Conservation (phyloP, 2,113 vertebrate species). For the Falco punctatus region DNA sequence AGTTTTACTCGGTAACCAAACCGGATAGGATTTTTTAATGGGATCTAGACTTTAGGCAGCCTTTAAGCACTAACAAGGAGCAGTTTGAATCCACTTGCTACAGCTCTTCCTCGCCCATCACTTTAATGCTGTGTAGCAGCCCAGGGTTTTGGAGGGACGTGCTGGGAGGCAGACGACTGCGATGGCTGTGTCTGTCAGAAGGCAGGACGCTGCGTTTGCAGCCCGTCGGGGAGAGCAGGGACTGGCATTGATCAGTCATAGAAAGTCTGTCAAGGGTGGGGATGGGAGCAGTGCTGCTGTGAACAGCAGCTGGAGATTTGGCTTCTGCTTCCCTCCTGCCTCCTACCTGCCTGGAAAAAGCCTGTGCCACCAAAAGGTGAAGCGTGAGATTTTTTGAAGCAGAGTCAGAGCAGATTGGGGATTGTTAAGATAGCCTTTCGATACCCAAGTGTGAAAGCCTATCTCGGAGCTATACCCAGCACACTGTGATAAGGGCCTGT, state of each 20-base stretch:
- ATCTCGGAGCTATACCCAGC: neutral
- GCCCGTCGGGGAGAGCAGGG: neutral
- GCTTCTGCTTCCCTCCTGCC: neutral
- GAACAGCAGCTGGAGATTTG: neutral
- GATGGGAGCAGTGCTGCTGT: rapidly evolving
- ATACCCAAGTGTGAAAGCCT: neutral
- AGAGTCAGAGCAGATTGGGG: neutral
- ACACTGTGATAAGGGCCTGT: neutral
- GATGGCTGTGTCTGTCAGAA: neutral
- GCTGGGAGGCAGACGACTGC: neutral
- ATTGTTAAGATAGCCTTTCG: neutral
- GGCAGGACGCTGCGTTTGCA: neutral
- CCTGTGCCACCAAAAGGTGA: neutral
- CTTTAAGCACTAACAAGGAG: neutral
- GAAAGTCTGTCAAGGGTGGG: neutral
- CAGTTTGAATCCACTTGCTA: neutral
- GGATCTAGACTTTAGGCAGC: neutral
- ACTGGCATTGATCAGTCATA: neutral
- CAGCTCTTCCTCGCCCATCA: neutral
- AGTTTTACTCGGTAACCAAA: neutral
- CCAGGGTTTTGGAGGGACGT: neutral
- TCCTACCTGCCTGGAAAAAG: neutral
- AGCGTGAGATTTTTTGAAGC: rapidly evolving
- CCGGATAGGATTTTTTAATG: neutral
- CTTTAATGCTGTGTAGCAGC: neutral